These are phyloP conservation scores for Embiotoca jacksoni DNA, from an alignment of 2,113 vertebrate genomes.

Conservation along the genomic window DNA sequence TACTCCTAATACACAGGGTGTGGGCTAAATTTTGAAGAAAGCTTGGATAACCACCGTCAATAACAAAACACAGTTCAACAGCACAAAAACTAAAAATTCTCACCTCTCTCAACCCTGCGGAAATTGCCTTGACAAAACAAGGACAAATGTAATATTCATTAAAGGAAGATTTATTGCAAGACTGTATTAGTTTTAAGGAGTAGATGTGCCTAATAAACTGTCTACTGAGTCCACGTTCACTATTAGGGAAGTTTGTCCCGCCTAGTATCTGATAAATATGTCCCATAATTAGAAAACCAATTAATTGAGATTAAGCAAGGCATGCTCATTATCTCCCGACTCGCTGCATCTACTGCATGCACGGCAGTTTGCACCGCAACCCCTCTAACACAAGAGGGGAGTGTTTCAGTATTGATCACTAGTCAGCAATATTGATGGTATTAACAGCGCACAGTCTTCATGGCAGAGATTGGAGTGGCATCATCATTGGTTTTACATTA, in stretches of 20 bases:
- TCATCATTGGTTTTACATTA: background rate
- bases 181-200: background rate
- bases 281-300: too few relatives aligned
- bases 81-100: background rate
- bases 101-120: background rate
- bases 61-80: too few relatives aligned
- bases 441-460: background rate
- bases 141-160: background rate
- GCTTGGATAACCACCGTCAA: background rate
- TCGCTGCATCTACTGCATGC: background rate
- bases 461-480: background rate
- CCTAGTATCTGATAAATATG: too few relatives aligned
- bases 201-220: background rate
- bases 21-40: background rate
- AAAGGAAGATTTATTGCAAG: background rate
- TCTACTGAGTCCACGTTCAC: too few relatives aligned
- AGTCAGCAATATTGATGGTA: background rate
- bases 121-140: background rate
- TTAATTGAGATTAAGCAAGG: background rate
- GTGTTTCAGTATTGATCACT: conserved; percentile 2
- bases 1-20: background rate
- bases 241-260: too few relatives aligned
- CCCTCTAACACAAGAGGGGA: conserved; percentile 65
- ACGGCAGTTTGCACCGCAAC: conserved; percentile 34
- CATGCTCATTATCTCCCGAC: background rate